These are phyloP conservation scores for Perognathus longimembris DNA, from an alignment of 2,113 vertebrate species.

Conservation along the genomic window DNA sequence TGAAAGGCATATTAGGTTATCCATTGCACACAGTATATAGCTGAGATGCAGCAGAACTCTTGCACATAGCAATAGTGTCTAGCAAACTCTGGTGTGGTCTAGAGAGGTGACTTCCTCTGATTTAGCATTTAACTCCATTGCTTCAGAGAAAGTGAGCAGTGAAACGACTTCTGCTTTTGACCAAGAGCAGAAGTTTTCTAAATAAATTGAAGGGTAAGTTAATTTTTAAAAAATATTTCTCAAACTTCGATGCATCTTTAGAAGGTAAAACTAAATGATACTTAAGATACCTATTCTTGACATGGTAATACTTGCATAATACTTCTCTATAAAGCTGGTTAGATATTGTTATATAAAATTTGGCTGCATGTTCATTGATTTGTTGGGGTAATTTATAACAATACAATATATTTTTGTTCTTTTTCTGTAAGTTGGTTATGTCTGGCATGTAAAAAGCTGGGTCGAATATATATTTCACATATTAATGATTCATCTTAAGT, in stretches of 20 bases:
- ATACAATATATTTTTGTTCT: conserved; percentile 31
- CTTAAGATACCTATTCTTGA: conserved; percentile 58
- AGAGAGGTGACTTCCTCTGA: conserved; percentile 84
- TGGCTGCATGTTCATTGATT: conserved; percentile 59
- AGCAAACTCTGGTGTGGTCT: conserved; percentile 87
- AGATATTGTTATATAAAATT: conserved; percentile 47
- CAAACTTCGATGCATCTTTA: conserved; percentile 60
- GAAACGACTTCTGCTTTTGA: conserved; percentile 83
- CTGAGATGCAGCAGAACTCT: conserved; percentile 87
- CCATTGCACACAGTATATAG: conserved; percentile 91
- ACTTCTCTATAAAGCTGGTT: conserved; percentile 47
- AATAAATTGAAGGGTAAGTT: conserved; percentile 89
- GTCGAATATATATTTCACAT: conserved; percentile 62
- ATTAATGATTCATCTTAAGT: conserved; percentile 67
- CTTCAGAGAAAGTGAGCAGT: conserved; percentile 82
- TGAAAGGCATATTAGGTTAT: conserved; percentile 94
- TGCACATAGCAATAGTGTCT: conserved; percentile 78
- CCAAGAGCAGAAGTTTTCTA: conserved; percentile 83
- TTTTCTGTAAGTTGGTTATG: conserved; percentile 52
- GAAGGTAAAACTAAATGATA: conserved; percentile 57
- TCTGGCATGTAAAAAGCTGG: conserved; percentile 60
- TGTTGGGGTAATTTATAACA: conserved; percentile 54
- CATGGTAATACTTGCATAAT: conserved; percentile 34
- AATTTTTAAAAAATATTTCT: conserved; percentile 57
- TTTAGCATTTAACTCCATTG: conserved; percentile 80